Evolutionary conservation across 2,888 invertebrate species (phyloP).

Genomic region (Macrosoma leucophasiata): DNA sequence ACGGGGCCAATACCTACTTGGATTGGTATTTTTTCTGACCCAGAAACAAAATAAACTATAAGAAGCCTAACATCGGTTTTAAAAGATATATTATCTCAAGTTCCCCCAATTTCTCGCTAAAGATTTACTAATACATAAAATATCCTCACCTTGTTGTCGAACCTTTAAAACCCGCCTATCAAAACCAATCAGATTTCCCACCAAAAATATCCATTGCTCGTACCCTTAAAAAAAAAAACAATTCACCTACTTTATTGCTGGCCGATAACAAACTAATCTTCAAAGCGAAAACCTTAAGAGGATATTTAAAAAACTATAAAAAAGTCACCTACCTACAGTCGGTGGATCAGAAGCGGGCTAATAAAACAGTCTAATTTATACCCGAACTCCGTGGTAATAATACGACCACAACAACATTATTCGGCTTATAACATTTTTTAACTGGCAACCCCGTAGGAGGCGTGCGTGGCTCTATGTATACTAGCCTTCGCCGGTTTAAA

Average conservation of each 20-base stretch:
- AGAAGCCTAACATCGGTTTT: too few relatives aligned
- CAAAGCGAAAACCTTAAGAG: conserved; percentile 45
- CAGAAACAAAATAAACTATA: too few relatives aligned
- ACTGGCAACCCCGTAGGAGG: conserved; percentile 38
- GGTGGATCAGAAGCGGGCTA: conserved; percentile 53
- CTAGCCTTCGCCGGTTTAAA: conserved; percentile 55
- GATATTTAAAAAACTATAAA: conserved; percentile 69
- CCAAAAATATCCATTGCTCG: too few relatives aligned
- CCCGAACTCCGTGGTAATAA: conserved; percentile 42
- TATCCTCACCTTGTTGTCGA: too few relatives aligned
- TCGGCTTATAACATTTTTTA: conserved; percentile 45
- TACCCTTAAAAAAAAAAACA: conserved; percentile 30
- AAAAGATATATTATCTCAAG: too few relatives aligned
- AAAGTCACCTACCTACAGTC: conserved; percentile 38
- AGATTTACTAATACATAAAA: too few relatives aligned
- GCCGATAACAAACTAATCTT: conserved; percentile 66
- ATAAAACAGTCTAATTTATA: conserved; percentile 64
- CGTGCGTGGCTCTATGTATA: conserved; percentile 55
- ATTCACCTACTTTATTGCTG: conserved; percentile 56
- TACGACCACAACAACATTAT: conserved; percentile 58
- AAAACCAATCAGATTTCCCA: conserved; percentile 36
- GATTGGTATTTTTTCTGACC: too few relatives aligned
- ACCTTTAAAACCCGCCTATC: too few relatives aligned
- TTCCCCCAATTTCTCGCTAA: too few relatives aligned
- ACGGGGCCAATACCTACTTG: too few relatives aligned